phyloP scores from a whole-genome alignment of 2,888 invertebrate species.

The Netelia inedita region DNA sequence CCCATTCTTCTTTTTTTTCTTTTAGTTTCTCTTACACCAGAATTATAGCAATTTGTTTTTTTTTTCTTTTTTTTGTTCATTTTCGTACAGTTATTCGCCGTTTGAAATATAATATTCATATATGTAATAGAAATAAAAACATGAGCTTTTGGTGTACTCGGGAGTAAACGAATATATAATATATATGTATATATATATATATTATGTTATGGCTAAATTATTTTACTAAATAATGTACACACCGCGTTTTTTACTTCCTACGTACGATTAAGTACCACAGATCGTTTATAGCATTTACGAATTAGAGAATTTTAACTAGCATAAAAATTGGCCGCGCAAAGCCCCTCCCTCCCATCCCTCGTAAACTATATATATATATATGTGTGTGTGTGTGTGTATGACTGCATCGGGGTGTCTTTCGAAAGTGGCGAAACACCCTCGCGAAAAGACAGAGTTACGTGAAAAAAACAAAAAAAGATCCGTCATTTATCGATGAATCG shows the following conservation, averaged over 20 bases:
- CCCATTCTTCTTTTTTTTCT: slow-evolving; percentile 64
- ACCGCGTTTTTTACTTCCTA: slow-evolving; percentile 49
- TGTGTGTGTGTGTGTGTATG: too few relatives aligned
- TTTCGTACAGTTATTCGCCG: slow-evolving; percentile 60
- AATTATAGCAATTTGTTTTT: slow-evolving; percentile 62
- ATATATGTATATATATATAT: slow-evolving; percentile 31
- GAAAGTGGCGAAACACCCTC: neutral
- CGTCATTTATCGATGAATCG: slow-evolving; percentile 45
- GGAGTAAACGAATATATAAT: slow-evolving; percentile 48
- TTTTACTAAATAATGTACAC: slow-evolving; percentile 58
- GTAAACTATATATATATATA: too few relatives aligned
- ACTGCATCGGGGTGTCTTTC: neutral
- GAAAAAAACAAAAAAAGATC: slow-evolving; percentile 20
- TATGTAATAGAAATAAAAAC: slow-evolving; percentile 61
- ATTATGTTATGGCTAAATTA: slow-evolving; percentile 55
- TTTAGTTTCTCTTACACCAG: slow-evolving; percentile 66
- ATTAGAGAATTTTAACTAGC: slow-evolving; percentile 51
- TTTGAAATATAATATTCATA: slow-evolving; percentile 59
- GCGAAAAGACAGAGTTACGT: slow-evolving; percentile 12
- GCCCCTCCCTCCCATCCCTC: too few relatives aligned
- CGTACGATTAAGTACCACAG: slow-evolving; percentile 56
- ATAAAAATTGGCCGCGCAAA: slow-evolving; percentile 27
- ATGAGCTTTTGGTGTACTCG: slow-evolving; percentile 58
- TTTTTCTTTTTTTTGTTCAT: slow-evolving; percentile 34
- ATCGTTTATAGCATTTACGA: slow-evolving; percentile 53